These are phyloP conservation scores for Molossus alvarezi DNA, from an alignment of 2,797 vertebrate species.

Conservation along the genomic window DNA sequence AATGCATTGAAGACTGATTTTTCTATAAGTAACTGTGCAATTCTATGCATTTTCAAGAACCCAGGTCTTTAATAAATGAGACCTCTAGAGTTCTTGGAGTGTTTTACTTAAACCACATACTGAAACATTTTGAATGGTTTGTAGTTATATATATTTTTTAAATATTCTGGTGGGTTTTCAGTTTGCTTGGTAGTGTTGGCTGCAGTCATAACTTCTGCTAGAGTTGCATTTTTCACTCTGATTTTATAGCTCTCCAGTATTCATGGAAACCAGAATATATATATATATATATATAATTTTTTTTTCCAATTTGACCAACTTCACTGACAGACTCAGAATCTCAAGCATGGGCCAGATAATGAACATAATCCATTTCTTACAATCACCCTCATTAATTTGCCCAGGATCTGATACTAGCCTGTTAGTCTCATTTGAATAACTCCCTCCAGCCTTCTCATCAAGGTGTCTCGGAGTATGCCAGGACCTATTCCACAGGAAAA, in stretches of 20 bases:
- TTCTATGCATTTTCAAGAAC: conserved; percentile 81
- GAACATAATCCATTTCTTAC: conserved; percentile 66
- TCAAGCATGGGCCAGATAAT: conserved; percentile 79
- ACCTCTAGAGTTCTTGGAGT: conserved; percentile 74
- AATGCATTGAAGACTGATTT: conserved; percentile 74
- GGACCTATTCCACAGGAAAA: conserved; percentile 35
- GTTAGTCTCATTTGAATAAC: conserved; percentile 34
- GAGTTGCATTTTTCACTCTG: conserved; percentile 89
- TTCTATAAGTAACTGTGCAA: conserved; percentile 79
- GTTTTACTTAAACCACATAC: conserved; percentile 84
- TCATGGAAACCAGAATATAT: conserved; percentile 79
- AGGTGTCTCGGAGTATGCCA: conserved; percentile 53
- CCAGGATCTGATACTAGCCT: conserved; percentile 29
- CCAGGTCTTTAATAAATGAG: conserved; percentile 87
- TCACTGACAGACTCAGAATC: conserved; percentile 76
- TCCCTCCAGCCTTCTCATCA: conserved; percentile 67
- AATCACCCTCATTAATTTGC: background rate
- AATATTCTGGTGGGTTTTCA: conserved; percentile 86
- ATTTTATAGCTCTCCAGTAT: conserved; percentile 87
- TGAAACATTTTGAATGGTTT: conserved; percentile 89
- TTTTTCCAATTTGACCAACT: conserved; percentile 78
- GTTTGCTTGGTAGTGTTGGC: conserved; percentile 84
- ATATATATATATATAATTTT: no score
- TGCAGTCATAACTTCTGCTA: conserved; percentile 87
- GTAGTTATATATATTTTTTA: conserved; percentile 87